Conservation (phyloP, 1,140 invertebrate genomes). For the Arctopsyche grandis region DNA sequence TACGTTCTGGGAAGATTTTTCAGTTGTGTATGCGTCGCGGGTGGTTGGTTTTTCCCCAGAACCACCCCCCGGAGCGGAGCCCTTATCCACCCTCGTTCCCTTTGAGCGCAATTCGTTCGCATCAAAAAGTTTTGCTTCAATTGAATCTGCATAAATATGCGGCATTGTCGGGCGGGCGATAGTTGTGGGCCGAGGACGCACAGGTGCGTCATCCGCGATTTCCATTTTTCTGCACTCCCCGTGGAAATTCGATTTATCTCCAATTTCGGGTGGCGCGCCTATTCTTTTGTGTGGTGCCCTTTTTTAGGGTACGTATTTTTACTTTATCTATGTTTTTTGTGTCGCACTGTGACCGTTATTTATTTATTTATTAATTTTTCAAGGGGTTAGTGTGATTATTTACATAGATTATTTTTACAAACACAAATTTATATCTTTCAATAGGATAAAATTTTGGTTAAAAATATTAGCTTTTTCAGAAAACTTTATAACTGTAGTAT, state of each 20-base stretch:
- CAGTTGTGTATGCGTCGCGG: not conserved
- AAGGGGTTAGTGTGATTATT: too few species aligned
- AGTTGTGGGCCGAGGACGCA: conserved; percentile 42
- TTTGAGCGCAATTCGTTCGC: conserved; percentile 39
- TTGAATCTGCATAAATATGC: conserved; percentile 54
- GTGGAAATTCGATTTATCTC: conserved; percentile 41
- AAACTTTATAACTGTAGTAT: too few species aligned
- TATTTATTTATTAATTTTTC: too few species aligned
- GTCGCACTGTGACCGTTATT: too few species aligned
- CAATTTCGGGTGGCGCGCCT: conserved; percentile 27
- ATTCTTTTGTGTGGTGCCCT: conserved; percentile 23
- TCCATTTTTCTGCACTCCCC: conserved; percentile 38
- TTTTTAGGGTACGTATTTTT: not conserved
- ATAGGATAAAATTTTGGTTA: too few species aligned
- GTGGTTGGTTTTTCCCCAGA: conserved; percentile 1
- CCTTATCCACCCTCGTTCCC: conserved; percentile 3
- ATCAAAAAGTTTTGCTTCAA: conserved; percentile 53
- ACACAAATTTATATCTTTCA: too few species aligned
- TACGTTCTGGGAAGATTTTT: not conserved
- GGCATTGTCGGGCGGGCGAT: conserved; percentile 47
- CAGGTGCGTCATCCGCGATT: conserved; percentile 40
- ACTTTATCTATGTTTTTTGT: not conserved
- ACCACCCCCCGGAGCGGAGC: not conserved
- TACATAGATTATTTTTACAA: too few species aligned
- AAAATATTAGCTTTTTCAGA: too few species aligned